phyloP scores from a whole-genome alignment of 2,113 vertebrate genomes.

The Mus musculus region GRCm39 chr16:24424501-24425000 shows the following conservation, averaged over 20 bases:
- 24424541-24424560: neutral
- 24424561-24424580: neutral
- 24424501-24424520: neutral
- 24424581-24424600: neutral
- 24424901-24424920: neutral
- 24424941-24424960: neutral
- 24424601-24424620: neutral
- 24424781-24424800: neutral
- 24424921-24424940: neutral
- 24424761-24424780: neutral
- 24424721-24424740: neutral
- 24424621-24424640: neutral
- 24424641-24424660: neutral
- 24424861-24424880: neutral
- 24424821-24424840: neutral
- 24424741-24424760: neutral
- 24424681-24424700: neutral
- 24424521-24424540: neutral
- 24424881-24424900: neutral
- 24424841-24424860: neutral
- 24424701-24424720: neutral
- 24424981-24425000: neutral
- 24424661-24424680: neutral
- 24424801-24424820: neutral
- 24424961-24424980: neutral